Conservation (phyloP, 2,888 invertebrate species). For the Drosophila merina region DNA sequence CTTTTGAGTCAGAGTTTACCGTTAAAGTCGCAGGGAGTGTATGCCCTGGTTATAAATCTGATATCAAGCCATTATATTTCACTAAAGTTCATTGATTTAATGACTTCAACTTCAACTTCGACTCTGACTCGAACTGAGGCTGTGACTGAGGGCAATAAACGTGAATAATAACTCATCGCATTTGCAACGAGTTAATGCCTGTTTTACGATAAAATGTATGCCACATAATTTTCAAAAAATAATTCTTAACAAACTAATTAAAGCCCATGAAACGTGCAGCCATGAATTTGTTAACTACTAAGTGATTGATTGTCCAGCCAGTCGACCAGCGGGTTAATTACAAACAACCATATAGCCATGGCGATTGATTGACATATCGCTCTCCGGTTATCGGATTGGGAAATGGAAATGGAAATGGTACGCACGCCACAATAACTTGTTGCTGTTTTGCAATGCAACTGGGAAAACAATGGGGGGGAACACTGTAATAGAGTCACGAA, state of each 20-base stretch:
- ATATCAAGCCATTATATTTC: conserved; percentile 44
- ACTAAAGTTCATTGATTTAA: conserved; percentile 52
- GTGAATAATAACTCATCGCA: conserved; percentile 13
- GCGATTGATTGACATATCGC: conserved; percentile 47
- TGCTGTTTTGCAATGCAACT: conserved; percentile 34
- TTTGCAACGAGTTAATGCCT: neutral
- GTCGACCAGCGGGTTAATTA: conserved; percentile 26
- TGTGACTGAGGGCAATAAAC: conserved; percentile 9
- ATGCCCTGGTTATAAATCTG: conserved; percentile 51
- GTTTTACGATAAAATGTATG: neutral
- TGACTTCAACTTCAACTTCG: conserved; percentile 19
- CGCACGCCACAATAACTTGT: conserved; percentile 50
- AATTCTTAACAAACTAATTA: neutral
- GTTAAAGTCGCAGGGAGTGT: conserved; percentile 53
- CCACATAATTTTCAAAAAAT: neutral
- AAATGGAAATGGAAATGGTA: conserved; percentile 39
- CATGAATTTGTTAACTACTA: conserved; percentile 15
- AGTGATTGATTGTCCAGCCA: conserved; percentile 38
- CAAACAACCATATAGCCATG: conserved; percentile 3
- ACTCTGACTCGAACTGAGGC: neutral
- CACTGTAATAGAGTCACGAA: neutral
- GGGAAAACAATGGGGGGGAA: conserved; percentile 27
- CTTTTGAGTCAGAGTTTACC: conserved; percentile 62
- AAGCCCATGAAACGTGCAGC: conserved; percentile 12
- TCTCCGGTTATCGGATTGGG: conserved; percentile 37